Base-by-base conservation (phyloP, 2,113 vertebrate species). In the Leptosomus discolor region DNA sequence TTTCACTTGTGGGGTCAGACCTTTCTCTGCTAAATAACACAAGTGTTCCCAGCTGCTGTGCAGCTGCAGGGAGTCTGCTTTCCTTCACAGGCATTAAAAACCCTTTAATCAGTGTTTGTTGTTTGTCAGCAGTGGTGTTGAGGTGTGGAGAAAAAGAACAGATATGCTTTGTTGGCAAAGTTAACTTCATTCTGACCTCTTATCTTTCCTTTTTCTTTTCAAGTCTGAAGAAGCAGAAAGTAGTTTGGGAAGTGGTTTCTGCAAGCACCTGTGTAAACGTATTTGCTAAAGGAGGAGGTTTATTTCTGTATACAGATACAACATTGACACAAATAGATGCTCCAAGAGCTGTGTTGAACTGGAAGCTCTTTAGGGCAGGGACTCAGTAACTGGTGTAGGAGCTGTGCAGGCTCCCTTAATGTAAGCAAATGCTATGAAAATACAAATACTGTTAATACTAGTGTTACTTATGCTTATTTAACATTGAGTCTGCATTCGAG, bases 211-310 rank as follows among this genome's bases (percentile, higher is more conserved):
- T 96, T 97, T 96, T 97, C 97, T 97, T 97, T 97, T 89, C 37
- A 75, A 92, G 94, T 85, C 97, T 80, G 89, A 93, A 96, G 95
- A 92, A 97, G 90, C 60, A 78, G 92, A 96, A 97, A 96, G 90
- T 32, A 80, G 85, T 95, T 88, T 85, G 60, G 84, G 95, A 98
- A 96, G 85, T 93, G 88, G 78, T 94, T 95, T 94, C 89, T 91
- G 58, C 92, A 75, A 96, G 94, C 98, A 98, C 98, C 98, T 98
- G 98, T 98, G 97, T 98, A 98, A 98, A 98, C 98, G 97, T 91
- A 69, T 94, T 90, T 97, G 84, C 76, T 81, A 11, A 60, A 95
- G 91, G 96, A 97, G 91, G 78, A 87, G 85, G 94, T 97, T 98
- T 97, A 84, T 93, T 16, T 85, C 34, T 15, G 93, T 82, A 48